Evolutionary conservation across 2,797 vertebrate genomes (phyloP).

Genomic region (Rallus crepitans): DNA sequence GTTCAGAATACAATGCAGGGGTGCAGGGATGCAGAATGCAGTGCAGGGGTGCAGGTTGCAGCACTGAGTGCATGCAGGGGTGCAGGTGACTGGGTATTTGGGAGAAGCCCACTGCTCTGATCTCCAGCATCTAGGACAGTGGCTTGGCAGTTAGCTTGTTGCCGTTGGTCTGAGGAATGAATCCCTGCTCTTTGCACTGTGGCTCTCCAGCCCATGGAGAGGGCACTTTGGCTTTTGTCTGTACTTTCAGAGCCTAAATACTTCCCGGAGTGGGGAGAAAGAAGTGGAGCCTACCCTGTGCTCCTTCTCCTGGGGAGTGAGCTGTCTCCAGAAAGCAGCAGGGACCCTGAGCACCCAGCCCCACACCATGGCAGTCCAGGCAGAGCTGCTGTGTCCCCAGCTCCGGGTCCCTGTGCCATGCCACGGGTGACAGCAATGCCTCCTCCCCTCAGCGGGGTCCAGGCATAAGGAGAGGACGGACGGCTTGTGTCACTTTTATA

Average conservation of each 20-base stretch:
- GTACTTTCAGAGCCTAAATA: neutral
- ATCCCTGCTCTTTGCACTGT: neutral
- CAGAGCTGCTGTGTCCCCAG: neutral
- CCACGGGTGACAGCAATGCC: accelerated
- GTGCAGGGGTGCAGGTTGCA: too few species aligned
- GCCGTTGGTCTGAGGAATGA: neutral
- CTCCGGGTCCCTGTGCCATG: neutral
- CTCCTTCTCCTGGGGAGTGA: neutral
- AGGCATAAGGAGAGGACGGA: too few species aligned
- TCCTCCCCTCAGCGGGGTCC: neutral
- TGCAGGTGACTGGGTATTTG: neutral
- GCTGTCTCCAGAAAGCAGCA: neutral
- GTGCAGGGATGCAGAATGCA: too few species aligned
- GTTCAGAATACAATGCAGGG: neutral
- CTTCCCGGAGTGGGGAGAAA: neutral
- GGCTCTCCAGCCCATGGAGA: neutral
- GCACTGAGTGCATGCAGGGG: neutral
- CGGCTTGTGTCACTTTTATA: neutral
- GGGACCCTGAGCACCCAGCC: neutral
- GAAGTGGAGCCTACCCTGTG: neutral
- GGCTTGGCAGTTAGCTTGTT: neutral
- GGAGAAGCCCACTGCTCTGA: neutral
- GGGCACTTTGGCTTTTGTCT: neutral
- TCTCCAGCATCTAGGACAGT: neutral
- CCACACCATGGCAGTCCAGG: neutral